Evolutionary conservation across 2,888 invertebrate genomes (phyloP).

Genomic region (Tribolium freemani): DNA sequence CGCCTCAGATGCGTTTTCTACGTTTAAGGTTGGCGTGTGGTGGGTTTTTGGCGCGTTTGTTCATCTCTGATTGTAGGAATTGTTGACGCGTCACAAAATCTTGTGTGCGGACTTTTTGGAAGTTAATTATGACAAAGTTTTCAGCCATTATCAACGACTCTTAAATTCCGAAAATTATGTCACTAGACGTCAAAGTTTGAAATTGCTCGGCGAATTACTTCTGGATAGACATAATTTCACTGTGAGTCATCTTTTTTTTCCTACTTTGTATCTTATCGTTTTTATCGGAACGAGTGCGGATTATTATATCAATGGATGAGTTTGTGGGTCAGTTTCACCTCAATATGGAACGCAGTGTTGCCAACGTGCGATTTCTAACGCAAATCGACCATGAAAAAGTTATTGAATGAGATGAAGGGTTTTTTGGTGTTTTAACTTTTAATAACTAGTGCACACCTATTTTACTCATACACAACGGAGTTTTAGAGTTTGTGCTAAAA

Average conservation of each 20-base stretch:
- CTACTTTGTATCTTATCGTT: neutral
- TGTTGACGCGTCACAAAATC: slow-evolving; percentile 94
- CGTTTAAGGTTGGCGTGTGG: slow-evolving; percentile 88
- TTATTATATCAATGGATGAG: slow-evolving; percentile 14
- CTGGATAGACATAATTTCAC: slow-evolving; percentile 99
- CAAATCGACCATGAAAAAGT: neutral
- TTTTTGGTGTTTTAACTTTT: no score
- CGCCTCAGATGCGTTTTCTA: slow-evolving; percentile 99
- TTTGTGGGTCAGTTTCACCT: slow-evolving; percentile 22
- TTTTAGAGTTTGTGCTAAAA: no score
- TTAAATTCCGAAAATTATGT: slow-evolving; percentile 99
- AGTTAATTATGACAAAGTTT: slow-evolving; percentile 98
- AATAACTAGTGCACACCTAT: no score
- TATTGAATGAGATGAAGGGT: neutral
- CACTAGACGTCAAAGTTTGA: slow-evolving; percentile 97
- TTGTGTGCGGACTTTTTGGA: slow-evolving; percentile 99
- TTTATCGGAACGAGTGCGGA: neutral
- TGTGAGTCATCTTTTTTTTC: slow-evolving; percentile 69
- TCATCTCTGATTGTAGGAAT: slow-evolving; percentile 75
- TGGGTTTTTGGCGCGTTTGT: neutral
- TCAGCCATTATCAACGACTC: slow-evolving; percentile 95
- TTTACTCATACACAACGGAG: no score
- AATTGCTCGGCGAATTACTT: slow-evolving; percentile 95
- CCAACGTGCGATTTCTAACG: neutral
- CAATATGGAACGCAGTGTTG: neutral